Conservation (phyloP, 2,797 vertebrate genomes). For the Syngnathus rostellatus region DNA sequence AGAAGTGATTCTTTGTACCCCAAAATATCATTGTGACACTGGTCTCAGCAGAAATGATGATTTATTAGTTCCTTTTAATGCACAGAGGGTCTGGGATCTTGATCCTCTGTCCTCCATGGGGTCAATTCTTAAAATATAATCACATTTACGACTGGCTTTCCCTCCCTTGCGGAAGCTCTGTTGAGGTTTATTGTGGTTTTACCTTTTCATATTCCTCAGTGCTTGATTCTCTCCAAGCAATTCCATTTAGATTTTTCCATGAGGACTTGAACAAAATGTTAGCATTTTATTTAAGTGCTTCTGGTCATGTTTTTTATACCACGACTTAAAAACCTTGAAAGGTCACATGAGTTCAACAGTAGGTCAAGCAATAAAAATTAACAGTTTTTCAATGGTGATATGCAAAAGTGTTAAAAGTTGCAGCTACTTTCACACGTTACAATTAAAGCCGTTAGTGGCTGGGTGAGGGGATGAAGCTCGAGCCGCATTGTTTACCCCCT, state of each 20-base stretch:
- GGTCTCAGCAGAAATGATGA: conserved; percentile 22
- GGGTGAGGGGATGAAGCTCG: conserved; percentile 35
- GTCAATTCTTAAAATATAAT: conserved; percentile 48
- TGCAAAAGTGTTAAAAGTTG: background rate
- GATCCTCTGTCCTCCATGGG: conserved; percentile 39
- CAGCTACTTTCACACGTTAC: background rate
- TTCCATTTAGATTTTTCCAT: conserved; percentile 12
- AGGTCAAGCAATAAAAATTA: conserved; percentile 9
- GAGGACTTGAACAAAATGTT: background rate
- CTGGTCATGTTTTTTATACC: conserved; percentile 6
- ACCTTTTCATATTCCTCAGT: conserved; percentile 31
- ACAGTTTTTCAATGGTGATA: background rate
- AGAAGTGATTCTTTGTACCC: background rate
- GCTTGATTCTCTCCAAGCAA: conserved; percentile 4
- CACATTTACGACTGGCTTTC: conserved; percentile 44
- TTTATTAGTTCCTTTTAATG: conserved; percentile 36
- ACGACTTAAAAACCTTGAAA: conserved; percentile 17
- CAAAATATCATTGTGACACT: background rate
- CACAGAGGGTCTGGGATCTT: conserved; percentile 20
- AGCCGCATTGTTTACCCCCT: conserved; percentile 34
- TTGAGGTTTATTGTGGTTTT: conserved; percentile 18
- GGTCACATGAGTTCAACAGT: conserved; percentile 25
- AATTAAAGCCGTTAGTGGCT: background rate
- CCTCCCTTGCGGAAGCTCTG: conserved; percentile 16
- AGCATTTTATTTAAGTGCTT: conserved; percentile 7